phyloP scores from a whole-genome alignment of 2,113 vertebrate genomes.

The Papio anubis region DNA sequence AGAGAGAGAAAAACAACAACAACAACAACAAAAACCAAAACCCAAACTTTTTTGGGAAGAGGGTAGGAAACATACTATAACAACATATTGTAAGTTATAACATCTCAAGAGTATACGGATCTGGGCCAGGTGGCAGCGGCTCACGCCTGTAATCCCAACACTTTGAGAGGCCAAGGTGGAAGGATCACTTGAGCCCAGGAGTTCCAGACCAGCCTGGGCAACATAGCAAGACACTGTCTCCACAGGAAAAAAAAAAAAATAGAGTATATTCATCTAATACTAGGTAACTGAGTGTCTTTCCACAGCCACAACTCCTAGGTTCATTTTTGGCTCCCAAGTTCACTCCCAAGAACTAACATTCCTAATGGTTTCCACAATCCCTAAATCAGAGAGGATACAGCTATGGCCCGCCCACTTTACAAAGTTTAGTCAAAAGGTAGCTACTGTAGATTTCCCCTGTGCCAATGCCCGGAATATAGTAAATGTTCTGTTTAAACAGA shows the following conservation, averaged over 20 bases:
- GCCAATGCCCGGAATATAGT: background rate
- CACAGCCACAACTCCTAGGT: background rate
- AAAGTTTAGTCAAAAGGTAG: constrained; percentile 15
- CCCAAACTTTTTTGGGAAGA: background rate
- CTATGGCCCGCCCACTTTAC: background rate
- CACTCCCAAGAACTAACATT: constrained; percentile 24
- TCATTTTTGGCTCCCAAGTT: constrained; percentile 7
- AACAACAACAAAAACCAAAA: background rate
- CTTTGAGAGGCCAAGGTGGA: too few relatives aligned
- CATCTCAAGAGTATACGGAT: background rate
- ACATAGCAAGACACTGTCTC: too few relatives aligned
- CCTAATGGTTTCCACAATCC: background rate
- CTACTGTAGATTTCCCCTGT: background rate
- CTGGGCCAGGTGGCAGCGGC: too few relatives aligned
- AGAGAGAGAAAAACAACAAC: background rate
- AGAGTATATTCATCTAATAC: background rate
- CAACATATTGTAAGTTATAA: background rate
- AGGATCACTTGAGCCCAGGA: too few relatives aligned
- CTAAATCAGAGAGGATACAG: background rate
- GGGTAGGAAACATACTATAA: background rate
- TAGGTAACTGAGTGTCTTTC: background rate
- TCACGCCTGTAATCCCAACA: too few relatives aligned
- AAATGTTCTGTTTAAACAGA: background rate
- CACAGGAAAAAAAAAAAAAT: background rate
- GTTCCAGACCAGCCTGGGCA: too few relatives aligned